Conservation (phyloP, 2,888 invertebrate species). For the Quadroppia sp. region DNA sequence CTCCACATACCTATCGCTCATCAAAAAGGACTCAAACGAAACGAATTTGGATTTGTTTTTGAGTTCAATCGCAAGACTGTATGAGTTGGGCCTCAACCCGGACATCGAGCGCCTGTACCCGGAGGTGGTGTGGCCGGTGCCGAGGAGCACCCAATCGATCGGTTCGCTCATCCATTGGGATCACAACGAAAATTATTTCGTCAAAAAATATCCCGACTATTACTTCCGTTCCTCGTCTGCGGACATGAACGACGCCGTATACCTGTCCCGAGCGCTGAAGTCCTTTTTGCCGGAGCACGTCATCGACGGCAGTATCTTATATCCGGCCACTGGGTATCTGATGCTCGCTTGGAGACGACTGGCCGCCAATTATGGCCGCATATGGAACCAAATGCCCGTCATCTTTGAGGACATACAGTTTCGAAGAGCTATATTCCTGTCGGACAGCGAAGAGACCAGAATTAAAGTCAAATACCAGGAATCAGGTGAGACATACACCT, state of each 20-base stretch:
- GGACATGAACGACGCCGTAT: slow-evolving; percentile 67
- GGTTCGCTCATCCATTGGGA: slow-evolving; percentile 87
- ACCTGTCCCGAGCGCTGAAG: slow-evolving; percentile 70
- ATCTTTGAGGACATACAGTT: slow-evolving; percentile 32
- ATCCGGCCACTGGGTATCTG: slow-evolving; percentile 34
- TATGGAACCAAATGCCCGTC: slow-evolving; percentile 18
- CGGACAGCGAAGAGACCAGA: slow-evolving; percentile 12
- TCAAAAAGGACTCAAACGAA: slow-evolving; percentile 68
- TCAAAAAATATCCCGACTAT: slow-evolving; percentile 42
- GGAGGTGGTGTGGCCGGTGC: slow-evolving; percentile 66
- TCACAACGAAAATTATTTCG: slow-evolving; percentile 60
- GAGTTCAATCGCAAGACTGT: slow-evolving; percentile 69
- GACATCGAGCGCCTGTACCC: slow-evolving; percentile 65
- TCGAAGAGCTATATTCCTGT: slow-evolving; percentile 24
- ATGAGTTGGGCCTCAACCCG: slow-evolving; percentile 73
- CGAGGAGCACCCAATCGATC: slow-evolving; percentile 84
- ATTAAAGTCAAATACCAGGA: slow-evolving; percentile 49
- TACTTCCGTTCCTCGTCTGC: slow-evolving; percentile 42
- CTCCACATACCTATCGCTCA: slow-evolving; percentile 69
- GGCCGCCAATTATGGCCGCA: slow-evolving; percentile 48
- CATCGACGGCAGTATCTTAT: slow-evolving; percentile 58
- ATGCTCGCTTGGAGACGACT: slow-evolving; percentile 60
- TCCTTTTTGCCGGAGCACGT: slow-evolving; percentile 66
- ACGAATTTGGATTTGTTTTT: slow-evolving; percentile 62
- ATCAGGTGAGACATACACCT: slow-evolving; percentile 45